Evolutionary conservation across 1,140 invertebrate species (phyloP), one percentile per base, ranked within the genome.

Genomic region (Aphelenchoides fujianensis): DNA sequence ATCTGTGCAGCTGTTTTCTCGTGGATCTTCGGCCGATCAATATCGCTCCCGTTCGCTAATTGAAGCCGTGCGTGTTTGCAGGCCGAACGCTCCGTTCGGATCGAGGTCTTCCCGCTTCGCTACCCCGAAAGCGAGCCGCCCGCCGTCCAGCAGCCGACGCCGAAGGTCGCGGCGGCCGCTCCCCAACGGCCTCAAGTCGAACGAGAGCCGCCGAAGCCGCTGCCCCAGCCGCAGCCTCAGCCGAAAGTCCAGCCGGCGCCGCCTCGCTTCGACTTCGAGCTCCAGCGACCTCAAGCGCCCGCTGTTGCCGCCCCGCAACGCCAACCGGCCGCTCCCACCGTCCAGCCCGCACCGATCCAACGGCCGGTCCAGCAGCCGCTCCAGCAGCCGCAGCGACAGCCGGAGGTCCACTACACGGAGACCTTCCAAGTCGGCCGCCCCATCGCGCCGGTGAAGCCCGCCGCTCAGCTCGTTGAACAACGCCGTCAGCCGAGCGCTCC

Each of bases 31-130:
- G n/a, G n/a, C n/a, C n/a, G n/a, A n/a, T n/a, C n/a, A n/a, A n/a
- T n/a, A n/a, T n/a, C n/a, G n/a, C n/a, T n/a, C n/a, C 41, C 27
- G 64, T 73, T n/a, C n/a, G 16, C 5, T 3, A 70, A 55, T n/a
- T 73, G 1, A 55, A 68, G 35, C 52, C 16, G 67, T 73, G 2
- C 7, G 23, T 74, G 35, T 52, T 73, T 75, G 75, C 75, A 82
- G 81, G 79, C 74, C 34, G 74, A 82, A 69, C 74, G 74, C 74
- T 74, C 76, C 36, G 81, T 75, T 53, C 76, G 73, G 35, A 80
- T 82, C 67, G 82, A 84, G 62, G 81, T 82, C 52, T 82, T 76
- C 69, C 82, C 82, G 16, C 68, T 82, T 54, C 68, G 63, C 54
- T 59, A 74, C 41, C 48, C 68, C 52, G 23, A 28, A 70, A 2